phyloP scores from a whole-genome alignment of 2,797 vertebrate species.

The Lithobates pipiens region DNA sequence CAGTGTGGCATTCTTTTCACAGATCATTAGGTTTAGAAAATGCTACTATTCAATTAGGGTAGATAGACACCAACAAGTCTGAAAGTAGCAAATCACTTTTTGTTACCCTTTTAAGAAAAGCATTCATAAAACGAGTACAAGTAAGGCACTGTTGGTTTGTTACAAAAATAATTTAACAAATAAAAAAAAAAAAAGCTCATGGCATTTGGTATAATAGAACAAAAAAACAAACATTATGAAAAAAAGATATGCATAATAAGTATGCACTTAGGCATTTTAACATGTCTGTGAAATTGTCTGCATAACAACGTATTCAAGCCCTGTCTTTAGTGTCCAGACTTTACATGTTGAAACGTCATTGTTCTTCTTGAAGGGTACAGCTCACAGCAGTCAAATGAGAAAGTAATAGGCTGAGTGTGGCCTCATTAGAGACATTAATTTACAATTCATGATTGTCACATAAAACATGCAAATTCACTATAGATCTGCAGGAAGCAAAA shows the following conservation, averaged over 20 bases:
- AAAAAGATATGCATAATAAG: not conserved
- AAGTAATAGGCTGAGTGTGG: conserved; percentile 55
- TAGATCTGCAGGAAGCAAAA: conserved; percentile 54
- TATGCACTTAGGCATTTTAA: not conserved
- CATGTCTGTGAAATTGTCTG: conserved; percentile 18
- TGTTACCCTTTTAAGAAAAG: too few species aligned
- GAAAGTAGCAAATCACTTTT: too few species aligned
- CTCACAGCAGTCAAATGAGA: conserved; percentile 52
- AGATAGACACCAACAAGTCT: too few species aligned
- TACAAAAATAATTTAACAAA: too few species aligned
- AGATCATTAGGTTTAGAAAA: too few species aligned
- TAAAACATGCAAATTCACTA: conserved; percentile 61
- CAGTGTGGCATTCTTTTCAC: too few species aligned
- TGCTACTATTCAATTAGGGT: too few species aligned
- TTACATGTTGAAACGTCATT: conserved; percentile 32
- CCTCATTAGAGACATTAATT: conserved; percentile 58
- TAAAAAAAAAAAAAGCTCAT: too few species aligned
- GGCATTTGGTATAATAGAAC: not conserved
- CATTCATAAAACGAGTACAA: too few species aligned
- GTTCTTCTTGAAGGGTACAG: conserved; percentile 46
- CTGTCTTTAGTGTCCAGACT: conserved; percentile 11
- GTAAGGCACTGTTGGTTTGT: too few species aligned
- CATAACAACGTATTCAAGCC: conserved; percentile 3
- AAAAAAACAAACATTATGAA: not conserved
- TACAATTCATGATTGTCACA: conserved; percentile 59